Conservation (phyloP, 2,797 vertebrate genomes). For the Percopsis omiscomaycus region DNA sequence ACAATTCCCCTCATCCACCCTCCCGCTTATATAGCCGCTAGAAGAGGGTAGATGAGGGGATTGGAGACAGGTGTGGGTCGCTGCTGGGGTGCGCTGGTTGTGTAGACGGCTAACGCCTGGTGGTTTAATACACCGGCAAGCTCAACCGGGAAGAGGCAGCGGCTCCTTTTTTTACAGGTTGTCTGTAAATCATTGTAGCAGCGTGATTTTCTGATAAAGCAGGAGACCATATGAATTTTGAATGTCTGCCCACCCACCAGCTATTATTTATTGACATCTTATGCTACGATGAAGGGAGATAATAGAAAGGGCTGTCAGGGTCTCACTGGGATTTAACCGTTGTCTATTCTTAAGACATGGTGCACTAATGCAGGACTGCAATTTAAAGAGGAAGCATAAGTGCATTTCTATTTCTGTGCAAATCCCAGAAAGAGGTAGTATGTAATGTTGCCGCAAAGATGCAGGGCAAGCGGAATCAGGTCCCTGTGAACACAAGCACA, state of each 20-base stretch:
- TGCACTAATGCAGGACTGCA: background rate
- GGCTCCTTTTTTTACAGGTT: background rate
- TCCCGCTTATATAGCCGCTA: no score
- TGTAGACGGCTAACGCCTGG: no score
- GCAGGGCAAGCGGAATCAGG: no score
- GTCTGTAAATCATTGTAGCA: conserved; percentile 29
- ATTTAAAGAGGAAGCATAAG: background rate
- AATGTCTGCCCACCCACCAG: conserved; percentile 29
- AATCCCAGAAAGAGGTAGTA: no score
- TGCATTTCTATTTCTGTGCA: background rate
- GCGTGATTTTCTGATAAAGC: conserved; percentile 42
- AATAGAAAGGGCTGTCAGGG: conserved; percentile 27
- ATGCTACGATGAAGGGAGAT: conserved; percentile 35
- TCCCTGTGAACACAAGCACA: no score
- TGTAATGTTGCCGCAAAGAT: no score
- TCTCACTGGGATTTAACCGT: conserved; percentile 18
- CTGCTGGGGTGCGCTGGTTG: no score
- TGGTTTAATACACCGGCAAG: no score
- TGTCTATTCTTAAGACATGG: background rate
- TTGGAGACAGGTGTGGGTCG: no score
- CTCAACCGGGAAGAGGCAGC: no score
- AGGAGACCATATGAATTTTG: conserved; percentile 51
- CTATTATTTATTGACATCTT: conserved; percentile 54
- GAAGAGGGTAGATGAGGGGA: no score
- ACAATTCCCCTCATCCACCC: no score